phyloP scores from a whole-genome alignment of 2,888 invertebrate genomes.

The Lasioglossum leucozonium region DNA sequence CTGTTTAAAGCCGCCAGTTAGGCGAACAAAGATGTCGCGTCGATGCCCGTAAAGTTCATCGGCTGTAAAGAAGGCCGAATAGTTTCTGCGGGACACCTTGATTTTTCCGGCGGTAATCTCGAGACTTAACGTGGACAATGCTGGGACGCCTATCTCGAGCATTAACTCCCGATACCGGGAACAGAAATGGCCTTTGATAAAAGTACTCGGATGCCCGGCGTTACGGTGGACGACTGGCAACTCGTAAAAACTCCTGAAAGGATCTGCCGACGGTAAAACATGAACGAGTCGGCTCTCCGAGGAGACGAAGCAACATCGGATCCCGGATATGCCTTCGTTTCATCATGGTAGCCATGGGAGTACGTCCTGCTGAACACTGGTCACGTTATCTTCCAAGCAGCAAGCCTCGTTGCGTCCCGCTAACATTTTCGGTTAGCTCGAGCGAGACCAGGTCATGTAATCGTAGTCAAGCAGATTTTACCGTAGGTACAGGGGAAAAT shows the following conservation, averaged over 20 bases:
- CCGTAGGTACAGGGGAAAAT: background rate
- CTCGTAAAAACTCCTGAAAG: slow-evolving; percentile 76
- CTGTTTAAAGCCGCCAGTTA: background rate
- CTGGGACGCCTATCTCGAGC: slow-evolving; percentile 4
- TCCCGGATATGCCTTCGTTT: background rate
- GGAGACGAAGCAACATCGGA: background rate
- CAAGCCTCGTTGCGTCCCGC: background rate
- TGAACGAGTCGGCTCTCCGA: slow-evolving; percentile 31
- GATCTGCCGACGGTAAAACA: slow-evolving; percentile 71
- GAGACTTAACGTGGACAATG: background rate
- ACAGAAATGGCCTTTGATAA: slow-evolving; percentile 29
- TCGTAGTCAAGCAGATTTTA: background rate
- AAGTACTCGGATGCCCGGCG: slow-evolving; percentile 15
- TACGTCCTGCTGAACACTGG: background rate
- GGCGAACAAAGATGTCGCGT: background rate
- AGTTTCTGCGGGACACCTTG: background rate
- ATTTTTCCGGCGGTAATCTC: background rate
- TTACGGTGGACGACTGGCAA: slow-evolving; percentile 22
- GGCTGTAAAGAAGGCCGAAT: background rate
- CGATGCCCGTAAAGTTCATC: background rate
- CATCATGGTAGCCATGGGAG: slow-evolving; percentile 13
- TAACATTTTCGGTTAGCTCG: background rate
- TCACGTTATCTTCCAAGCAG: slow-evolving; percentile 19
- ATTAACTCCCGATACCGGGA: slow-evolving; percentile 35
- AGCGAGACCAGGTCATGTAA: background rate